These are phyloP conservation scores for Cerceris ruficornis DNA, from an alignment of 2,888 invertebrate genomes.

Conservation along the genomic window DNA sequence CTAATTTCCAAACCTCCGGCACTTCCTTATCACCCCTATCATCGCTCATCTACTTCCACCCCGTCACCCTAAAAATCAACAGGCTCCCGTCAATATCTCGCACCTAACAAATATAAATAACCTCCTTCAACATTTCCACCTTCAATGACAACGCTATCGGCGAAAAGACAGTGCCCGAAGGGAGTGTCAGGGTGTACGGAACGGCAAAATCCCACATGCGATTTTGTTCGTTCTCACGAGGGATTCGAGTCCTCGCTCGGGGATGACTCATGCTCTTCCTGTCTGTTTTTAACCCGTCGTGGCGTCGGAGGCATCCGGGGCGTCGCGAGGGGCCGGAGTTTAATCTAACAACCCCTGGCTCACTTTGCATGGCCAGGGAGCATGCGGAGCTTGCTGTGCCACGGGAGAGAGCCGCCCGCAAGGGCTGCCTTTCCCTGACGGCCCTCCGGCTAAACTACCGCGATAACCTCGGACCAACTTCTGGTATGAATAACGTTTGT, in stretches of 20 bases:
- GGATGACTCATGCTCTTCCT: slow-evolving; percentile 78
- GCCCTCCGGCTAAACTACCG: slow-evolving; percentile 59
- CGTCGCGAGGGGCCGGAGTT: slow-evolving; percentile 78
- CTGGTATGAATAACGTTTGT: slow-evolving; percentile 72
- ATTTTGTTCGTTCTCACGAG: slow-evolving; percentile 59
- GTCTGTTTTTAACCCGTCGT: slow-evolving; percentile 78
- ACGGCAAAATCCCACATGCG: slow-evolving; percentile 35
- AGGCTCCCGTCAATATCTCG: too few relatives aligned
- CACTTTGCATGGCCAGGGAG: slow-evolving; percentile 77
- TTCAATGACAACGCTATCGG: neutral
- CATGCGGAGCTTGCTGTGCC: slow-evolving; percentile 66
- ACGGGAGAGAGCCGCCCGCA: slow-evolving; percentile 66
- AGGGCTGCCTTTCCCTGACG: slow-evolving; percentile 73
- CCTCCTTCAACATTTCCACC: neutral
- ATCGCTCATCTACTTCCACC: too few relatives aligned
- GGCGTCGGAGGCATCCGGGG: slow-evolving; percentile 76
- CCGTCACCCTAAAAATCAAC: too few relatives aligned
- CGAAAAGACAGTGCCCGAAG: neutral
- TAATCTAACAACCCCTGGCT: slow-evolving; percentile 80
- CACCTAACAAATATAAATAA: neutral
- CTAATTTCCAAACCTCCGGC: too few relatives aligned
- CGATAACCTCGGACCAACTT: slow-evolving; percentile 69
- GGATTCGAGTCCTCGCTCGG: slow-evolving; percentile 61
- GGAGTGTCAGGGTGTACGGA: neutral
- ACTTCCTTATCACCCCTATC: too few relatives aligned